Evolutionary conservation across 2,888 invertebrate species (phyloP).

Genomic region (Rotaria socialis): DNA sequence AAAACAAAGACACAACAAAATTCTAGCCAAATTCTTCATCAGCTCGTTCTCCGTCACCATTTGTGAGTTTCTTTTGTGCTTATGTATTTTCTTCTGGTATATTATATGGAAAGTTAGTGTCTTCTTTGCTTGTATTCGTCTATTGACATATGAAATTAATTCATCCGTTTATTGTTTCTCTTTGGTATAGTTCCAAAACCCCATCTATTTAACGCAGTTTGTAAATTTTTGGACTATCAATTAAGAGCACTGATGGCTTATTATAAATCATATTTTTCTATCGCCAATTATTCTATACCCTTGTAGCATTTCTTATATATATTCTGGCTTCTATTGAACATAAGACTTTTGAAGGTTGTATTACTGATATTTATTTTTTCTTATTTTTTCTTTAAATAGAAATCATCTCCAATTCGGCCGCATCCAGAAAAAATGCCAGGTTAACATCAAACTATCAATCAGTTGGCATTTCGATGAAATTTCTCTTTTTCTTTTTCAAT

Average conservation of each 20-base stretch:
- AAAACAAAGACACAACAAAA: background rate
- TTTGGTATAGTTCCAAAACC: background rate
- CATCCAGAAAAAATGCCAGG: slow-evolving; percentile 47
- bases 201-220: background rate
- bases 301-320: background rate
- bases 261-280: too few species aligned
- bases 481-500: background rate
- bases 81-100: too few species aligned
- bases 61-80: background rate
- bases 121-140: too few species aligned
- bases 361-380: background rate
- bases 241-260: too few species aligned
- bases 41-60: background rate
- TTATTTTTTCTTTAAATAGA: background rate
- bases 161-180: too few species aligned
- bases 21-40: background rate
- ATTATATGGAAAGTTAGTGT: too few species aligned
- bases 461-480: too few species aligned
- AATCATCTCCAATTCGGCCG: slow-evolving; percentile 4
- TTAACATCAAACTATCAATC: background rate
- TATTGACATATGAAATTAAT: too few species aligned
- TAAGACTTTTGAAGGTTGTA: background rate
- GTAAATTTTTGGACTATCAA: background rate
- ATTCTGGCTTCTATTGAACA: background rate
- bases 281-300: too few species aligned